A percentile compares a stretch with the other conserved stretches of the same genome.
phyloP scores from a whole-genome alignment of 2,797 vertebrate genomes.

The Phoxinus dragarum region DNA sequence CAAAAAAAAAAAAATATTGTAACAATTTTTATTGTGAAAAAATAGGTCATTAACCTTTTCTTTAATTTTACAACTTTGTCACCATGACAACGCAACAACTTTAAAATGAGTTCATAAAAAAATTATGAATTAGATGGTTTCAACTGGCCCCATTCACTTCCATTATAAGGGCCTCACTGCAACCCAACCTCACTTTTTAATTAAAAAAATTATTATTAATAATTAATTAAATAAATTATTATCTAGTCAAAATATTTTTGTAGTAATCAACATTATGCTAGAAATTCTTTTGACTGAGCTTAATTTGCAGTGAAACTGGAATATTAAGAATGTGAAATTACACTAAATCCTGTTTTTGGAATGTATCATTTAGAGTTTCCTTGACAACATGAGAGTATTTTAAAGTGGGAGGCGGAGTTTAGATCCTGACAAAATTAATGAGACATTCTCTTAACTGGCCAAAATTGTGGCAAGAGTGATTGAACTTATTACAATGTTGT shows the following conservation, averaged over 20 bases:
- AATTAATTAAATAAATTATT: too few relatives aligned
- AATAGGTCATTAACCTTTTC: background rate
- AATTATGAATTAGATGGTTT: background rate
- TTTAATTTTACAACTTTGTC: background rate
- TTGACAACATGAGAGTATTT: constrained; percentile 45
- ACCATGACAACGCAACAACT: background rate
- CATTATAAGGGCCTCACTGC: background rate
- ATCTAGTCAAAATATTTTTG: background rate
- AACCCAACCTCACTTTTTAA: background rate
- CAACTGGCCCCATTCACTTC: background rate
- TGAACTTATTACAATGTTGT: constrained; percentile 1
- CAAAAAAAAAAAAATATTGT: too few relatives aligned
- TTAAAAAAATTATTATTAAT: too few relatives aligned
- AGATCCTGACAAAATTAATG: constrained; percentile 19
- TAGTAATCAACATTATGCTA: background rate
- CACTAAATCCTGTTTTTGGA: constrained; percentile 28
- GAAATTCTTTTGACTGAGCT: background rate
- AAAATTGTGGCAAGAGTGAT: background rate
- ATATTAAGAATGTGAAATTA: background rate
- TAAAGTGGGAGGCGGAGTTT: constrained; percentile 6
- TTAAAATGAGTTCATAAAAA: background rate
- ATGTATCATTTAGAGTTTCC: constrained; percentile 16
- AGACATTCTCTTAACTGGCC: constrained; percentile 1
- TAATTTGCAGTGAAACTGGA: background rate
- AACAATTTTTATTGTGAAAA: background rate